phyloP scores from a whole-genome alignment of 2,113 vertebrate genomes.

The Electrona antarctica region DNA sequence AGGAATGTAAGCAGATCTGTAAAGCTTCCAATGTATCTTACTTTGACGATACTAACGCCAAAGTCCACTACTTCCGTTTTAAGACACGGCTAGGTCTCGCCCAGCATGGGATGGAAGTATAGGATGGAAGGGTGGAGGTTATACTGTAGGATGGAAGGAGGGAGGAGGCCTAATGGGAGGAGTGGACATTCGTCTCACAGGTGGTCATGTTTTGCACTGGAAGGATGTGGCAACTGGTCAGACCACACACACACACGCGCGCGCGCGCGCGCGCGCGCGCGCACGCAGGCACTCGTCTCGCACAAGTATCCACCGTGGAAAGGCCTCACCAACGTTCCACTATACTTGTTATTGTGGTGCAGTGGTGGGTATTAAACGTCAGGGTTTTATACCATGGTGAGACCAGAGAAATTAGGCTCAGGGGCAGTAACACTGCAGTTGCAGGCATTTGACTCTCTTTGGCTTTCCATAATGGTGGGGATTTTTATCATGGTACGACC shows the following conservation, averaged over 20 bases:
- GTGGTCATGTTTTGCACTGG: constrained; percentile 64
- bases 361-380: constrained; percentile 46
- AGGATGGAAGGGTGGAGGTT: constrained; percentile 18
- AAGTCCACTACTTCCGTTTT: no score
- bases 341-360: constrained; percentile 55
- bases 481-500: constrained; percentile 53
- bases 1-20: no score
- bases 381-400: constrained; percentile 27
- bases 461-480: constrained; percentile 51
- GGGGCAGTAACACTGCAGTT: constrained; percentile 23
- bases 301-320: neutral
- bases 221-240: constrained; percentile 67
- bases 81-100: no score
- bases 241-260: constrained; percentile 62
- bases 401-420: constrained; percentile 45
- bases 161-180: constrained; percentile 41
- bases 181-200: constrained; percentile 62
- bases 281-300: neutral
- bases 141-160: constrained; percentile 19
- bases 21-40: no score
- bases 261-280: constrained; percentile 2
- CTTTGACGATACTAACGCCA: no score
- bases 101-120: constrained; percentile 27
- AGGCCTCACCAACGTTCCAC: constrained; percentile 33
- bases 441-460: constrained; percentile 45